Evolutionary conservation across 64 coral and sea anemone genomes (phyloP).

Genomic region (Pocillopora damicornis): DNA sequence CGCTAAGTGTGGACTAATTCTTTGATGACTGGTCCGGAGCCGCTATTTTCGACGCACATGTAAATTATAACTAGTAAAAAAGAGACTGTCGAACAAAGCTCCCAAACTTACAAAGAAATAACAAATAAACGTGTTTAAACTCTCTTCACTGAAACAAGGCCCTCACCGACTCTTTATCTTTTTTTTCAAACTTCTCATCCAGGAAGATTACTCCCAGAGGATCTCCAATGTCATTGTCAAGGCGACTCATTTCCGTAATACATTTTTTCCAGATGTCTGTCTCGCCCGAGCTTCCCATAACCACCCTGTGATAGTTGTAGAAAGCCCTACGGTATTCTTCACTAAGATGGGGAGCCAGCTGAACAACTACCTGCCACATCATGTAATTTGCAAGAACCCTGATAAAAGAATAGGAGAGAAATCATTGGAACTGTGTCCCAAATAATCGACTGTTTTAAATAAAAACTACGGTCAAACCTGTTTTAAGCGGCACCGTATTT

Average conservation of each 20-base stretch:
- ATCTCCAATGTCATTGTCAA: slow-evolving; percentile 35
- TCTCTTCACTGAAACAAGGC: neutral
- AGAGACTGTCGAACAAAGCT: no score
- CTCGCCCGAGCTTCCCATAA: slow-evolving; percentile 20
- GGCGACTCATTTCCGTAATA: slow-evolving; percentile 31
- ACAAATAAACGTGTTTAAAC: no score
- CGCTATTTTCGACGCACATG: no score
- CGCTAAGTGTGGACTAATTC: no score
- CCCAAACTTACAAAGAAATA: no score
- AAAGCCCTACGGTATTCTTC: slow-evolving; percentile 14
- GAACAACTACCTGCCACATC: slow-evolving; percentile 49
- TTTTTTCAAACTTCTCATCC: slow-evolving; percentile 48
- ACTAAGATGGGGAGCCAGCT: slow-evolving; percentile 29
- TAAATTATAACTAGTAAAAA: no score
- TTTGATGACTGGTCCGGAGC: no score
- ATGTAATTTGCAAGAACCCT: slow-evolving; percentile 58
- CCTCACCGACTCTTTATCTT: slow-evolving; percentile 39
- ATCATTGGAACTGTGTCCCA: no score
- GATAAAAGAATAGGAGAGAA: neutral
- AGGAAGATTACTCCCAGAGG: slow-evolving; percentile 49
- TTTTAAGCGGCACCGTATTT: no score
- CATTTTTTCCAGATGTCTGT: slow-evolving; percentile 36
- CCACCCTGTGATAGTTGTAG: slow-evolving; percentile 7
- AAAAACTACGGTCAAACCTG: neutral
- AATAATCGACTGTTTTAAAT: neutral